These are phyloP conservation scores for Ruditapes philippinarum DNA, from an alignment of 1,140 invertebrate species.

Conservation along the genomic window DNA sequence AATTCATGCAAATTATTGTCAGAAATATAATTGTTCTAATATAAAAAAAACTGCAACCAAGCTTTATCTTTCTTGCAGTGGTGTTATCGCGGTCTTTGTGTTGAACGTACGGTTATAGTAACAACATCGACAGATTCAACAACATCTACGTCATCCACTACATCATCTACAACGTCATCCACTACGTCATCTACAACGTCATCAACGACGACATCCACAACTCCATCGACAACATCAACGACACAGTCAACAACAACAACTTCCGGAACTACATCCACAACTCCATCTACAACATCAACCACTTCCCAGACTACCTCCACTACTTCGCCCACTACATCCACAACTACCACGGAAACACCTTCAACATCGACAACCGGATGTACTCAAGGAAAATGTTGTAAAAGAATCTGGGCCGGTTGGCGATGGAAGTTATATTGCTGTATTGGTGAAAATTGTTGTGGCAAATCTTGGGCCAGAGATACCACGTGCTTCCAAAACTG, in stretches of 20 bases:
- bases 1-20: too few relatives aligned
- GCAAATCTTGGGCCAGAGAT: not conserved
- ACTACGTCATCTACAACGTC: not conserved
- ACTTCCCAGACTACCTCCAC: not conserved
- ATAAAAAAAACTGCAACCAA: too few relatives aligned
- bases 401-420: not conserved
- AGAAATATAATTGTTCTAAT: too few relatives aligned
- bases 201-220: not conserved
- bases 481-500: not conserved
- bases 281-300: not conserved
- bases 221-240: not conserved
- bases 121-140: not conserved
- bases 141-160: not conserved
- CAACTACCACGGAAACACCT: not conserved
- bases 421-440: not conserved
- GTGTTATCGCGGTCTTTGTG: conserved; percentile 4
- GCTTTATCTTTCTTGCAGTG: conserved; percentile 14
- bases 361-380: not conserved
- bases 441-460: not conserved
- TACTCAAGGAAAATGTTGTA: not conserved
- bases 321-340: not conserved
- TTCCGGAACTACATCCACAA: not conserved
- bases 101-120: not conserved
- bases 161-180: not conserved
- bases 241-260: not conserved